Evolutionary conservation across 1,140 invertebrate genomes (phyloP), one percentile per base, ranked within the genome.

Genomic region (Drosophila erecta): DNA sequence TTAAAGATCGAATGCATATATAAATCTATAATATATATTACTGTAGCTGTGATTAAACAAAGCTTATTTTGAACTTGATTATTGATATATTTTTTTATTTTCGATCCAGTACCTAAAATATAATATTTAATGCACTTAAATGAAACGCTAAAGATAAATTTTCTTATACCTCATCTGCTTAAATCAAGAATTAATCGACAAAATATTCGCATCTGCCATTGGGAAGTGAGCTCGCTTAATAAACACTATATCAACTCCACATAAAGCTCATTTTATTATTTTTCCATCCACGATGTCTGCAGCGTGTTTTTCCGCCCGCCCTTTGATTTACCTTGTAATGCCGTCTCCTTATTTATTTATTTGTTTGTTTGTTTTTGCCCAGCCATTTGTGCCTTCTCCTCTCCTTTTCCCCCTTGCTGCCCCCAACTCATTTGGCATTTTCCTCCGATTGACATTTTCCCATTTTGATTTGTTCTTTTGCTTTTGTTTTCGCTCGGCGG

Each of bases 321-420:
- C n/a, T 44, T 33, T 46, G 22, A 65, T 53, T 55, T 55, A 55
- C 44, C 54, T 62, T 71, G 54, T 66, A 76, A 85, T 76, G 76
- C 35, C 78, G 41, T 76, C 76, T 70, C 41, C 44, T 51, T 62
- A 71, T 50, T 84, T 84, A 74, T 81, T 73, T 73, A 76, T 67
- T 59, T 76, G 41, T 55, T 30, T 30, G 30, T 30, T 76, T 76
- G 55, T 67, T 59, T 75, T 66, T n/a, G 27, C 51, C 49, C 3
- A 10, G 30, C 33, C 57, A 64, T 73, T 65, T 65, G 46, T 46
- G 46, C 30, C 20, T 10, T 20, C 15, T 2, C 6, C 14, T 4
- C 15, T 33, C 8, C 1, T 14, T n/a, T 43, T 65, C 37, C 8
- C 12, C 8, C 8, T 20, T 20, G 12, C 27, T 37, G 10, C 35